A percentile compares a stretch with the other conserved stretches of the same genome.
Conservation (phyloP, 2,113 vertebrate genomes). For the Elephas maximus region DNA sequence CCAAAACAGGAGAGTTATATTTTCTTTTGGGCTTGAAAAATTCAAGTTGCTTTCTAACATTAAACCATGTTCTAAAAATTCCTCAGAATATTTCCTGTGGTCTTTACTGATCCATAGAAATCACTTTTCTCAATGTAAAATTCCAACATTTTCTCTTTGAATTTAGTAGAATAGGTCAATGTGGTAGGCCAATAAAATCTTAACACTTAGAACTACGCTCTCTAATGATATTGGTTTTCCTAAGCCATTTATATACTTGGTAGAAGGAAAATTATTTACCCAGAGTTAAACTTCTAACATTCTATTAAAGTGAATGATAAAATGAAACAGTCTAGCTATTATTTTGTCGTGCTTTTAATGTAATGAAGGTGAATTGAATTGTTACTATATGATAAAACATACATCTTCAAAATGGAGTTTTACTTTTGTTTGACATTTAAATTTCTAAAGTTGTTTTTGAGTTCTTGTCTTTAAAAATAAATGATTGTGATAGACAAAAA, state of each 20-base stretch:
- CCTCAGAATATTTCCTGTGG: neutral
- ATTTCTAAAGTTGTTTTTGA: neutral
- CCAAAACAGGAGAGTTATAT: neutral
- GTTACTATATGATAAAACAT: neutral
- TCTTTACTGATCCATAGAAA: neutral
- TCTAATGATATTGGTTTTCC: neutral
- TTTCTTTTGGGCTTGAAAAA: neutral
- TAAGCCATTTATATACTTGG: neutral
- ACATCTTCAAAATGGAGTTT: conserved; percentile 35
- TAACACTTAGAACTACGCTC: neutral
- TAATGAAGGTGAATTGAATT: neutral
- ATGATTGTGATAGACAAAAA: neutral
- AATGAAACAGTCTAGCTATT: neutral
- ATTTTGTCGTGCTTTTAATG: neutral
- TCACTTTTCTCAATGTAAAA: neutral
- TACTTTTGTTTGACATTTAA: conserved; percentile 49
- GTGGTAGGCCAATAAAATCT: neutral
- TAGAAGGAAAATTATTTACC: neutral
- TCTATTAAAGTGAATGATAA: neutral
- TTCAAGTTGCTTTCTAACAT: neutral
- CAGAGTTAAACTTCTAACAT: neutral
- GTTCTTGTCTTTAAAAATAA: conserved; percentile 49
- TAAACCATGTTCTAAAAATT: neutral
- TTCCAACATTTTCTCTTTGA: neutral
- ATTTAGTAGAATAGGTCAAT: neutral